These are phyloP conservation scores for Torymus texanus DNA, from an alignment of 2,888 invertebrate genomes.

Conservation along the genomic window DNA sequence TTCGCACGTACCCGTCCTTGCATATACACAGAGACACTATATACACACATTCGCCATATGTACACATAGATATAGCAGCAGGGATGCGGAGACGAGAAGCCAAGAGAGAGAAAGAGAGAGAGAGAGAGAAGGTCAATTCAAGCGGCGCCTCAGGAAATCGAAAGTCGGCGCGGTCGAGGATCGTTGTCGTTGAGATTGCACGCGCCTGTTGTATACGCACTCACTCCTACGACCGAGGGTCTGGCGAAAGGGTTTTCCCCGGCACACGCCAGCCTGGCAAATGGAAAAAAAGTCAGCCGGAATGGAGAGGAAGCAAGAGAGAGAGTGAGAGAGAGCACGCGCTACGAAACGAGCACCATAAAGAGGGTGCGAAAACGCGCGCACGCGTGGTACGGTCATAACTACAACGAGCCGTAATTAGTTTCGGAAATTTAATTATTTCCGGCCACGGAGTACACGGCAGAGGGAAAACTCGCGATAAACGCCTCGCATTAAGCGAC, in stretches of 20 bases:
- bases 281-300: conserved; percentile 9
- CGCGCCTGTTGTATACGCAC: not conserved
- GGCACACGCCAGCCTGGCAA: not conserved
- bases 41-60: not conserved
- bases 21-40: too few relatives aligned
- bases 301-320: conserved; percentile 9
- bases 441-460: conserved; percentile 59
- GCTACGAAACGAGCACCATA: not conserved
- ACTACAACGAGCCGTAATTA: conserved; percentile 72
- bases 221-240: not conserved
- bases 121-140: conserved; percentile 36
- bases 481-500: conserved; percentile 57
- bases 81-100: too few relatives aligned
- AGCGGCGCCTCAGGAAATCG: conserved; percentile 59
- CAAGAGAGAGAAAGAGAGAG: not conserved
- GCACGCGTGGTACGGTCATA: conserved; percentile 64
- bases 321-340: conserved; percentile 2
- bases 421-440: conserved; percentile 74
- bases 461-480: conserved; percentile 61
- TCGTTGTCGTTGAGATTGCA: conserved; percentile 37
- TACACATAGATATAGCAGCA: not conserved
- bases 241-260: conserved; percentile 16
- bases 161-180: conserved; percentile 48
- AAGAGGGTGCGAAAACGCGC: conserved; percentile 42
- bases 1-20: too few relatives aligned